Percentiles rank a stretch among this genome's conserved stretches.
Conservation (phyloP, 2,113 vertebrate species). For the Zapus hudsonius region DNA sequence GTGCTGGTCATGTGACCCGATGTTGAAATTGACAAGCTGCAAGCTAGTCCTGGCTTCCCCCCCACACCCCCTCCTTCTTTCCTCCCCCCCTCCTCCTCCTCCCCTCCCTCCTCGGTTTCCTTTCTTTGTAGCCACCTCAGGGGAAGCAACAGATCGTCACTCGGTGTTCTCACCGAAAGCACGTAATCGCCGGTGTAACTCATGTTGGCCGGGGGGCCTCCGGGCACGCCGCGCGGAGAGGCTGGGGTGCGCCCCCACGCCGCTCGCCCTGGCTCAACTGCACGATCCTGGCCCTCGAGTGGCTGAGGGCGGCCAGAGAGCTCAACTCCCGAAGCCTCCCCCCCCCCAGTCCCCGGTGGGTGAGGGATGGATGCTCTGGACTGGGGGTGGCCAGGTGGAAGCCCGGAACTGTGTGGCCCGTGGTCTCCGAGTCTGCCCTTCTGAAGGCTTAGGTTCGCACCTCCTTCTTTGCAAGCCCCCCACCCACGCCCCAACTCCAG, state of each 20-base stretch:
- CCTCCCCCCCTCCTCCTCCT: background rate
- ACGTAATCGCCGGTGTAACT: constrained; percentile 83
- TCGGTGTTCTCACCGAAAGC: constrained; percentile 82
- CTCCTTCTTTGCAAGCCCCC: constrained; percentile 16
- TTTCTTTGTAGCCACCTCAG: constrained; percentile 89
- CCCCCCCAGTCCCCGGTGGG: constrained; percentile 21
- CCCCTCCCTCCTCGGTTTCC: constrained; percentile 73
- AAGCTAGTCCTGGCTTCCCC: constrained; percentile 83
- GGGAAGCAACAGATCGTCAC: constrained; percentile 90
- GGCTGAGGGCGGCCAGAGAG: constrained; percentile 58
- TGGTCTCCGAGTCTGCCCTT: background rate
- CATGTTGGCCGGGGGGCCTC: constrained; percentile 77
- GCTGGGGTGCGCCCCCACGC: constrained; percentile 64
- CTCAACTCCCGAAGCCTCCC: constrained; percentile 4
- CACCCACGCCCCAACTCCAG: background rate
- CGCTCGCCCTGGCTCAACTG: constrained; percentile 53
- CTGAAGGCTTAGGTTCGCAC: background rate
- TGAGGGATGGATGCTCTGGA: constrained; percentile 42
- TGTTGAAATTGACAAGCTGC: constrained; percentile 98
- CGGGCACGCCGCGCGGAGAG: constrained; percentile 43
- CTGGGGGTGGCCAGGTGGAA: constrained; percentile 57
- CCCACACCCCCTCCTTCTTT: background rate
- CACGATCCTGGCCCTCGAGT: constrained; percentile 50
- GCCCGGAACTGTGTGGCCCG: background rate
- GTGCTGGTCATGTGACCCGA: constrained; percentile 99